Evolutionary conservation across 1,140 invertebrate genomes (phyloP).

Genomic region (Dufourea novaeangliae): DNA sequence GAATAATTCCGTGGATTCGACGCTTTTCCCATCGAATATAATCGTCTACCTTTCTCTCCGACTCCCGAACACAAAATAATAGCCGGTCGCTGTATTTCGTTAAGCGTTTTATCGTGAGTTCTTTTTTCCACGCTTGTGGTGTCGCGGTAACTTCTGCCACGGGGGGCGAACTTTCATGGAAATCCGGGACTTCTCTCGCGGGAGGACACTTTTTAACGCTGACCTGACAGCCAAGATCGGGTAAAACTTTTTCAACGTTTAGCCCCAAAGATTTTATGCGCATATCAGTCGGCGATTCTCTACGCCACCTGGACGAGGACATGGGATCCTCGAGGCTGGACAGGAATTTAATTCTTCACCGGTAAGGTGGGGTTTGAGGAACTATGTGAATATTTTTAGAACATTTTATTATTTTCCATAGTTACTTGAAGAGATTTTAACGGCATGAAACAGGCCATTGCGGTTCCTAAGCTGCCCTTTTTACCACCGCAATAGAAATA

Average conservation of each 20-base stretch:
- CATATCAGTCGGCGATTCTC: not conserved
- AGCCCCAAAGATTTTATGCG: not conserved
- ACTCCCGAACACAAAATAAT: not conserved
- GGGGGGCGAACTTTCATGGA: not conserved
- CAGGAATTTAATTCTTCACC: too few species aligned
- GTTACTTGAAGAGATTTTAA: too few species aligned
- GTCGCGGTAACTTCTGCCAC: not conserved
- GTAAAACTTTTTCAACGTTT: not conserved
- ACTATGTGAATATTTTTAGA: too few species aligned
- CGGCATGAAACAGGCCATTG: too few species aligned
- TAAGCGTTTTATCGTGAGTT: constrained; percentile 25
- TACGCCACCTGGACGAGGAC: not conserved
- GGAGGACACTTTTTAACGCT: not conserved
- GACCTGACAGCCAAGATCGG: not conserved
- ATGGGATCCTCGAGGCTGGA: not conserved
- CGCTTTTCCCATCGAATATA: constrained; percentile 26
- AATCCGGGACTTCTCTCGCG: not conserved
- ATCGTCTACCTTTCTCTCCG: not conserved
- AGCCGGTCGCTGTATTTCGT: constrained; percentile 20
- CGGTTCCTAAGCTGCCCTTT: too few species aligned
- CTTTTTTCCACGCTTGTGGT: not conserved
- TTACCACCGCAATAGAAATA: too few species aligned
- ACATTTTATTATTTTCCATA: too few species aligned
- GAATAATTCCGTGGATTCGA: constrained; percentile 32
- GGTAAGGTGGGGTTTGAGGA: too few species aligned